Evolutionary conservation across 2,113 vertebrate genomes (phyloP), one percentile per base, ranked within the genome.

Genomic region (Poecilia latipinna): DNA sequence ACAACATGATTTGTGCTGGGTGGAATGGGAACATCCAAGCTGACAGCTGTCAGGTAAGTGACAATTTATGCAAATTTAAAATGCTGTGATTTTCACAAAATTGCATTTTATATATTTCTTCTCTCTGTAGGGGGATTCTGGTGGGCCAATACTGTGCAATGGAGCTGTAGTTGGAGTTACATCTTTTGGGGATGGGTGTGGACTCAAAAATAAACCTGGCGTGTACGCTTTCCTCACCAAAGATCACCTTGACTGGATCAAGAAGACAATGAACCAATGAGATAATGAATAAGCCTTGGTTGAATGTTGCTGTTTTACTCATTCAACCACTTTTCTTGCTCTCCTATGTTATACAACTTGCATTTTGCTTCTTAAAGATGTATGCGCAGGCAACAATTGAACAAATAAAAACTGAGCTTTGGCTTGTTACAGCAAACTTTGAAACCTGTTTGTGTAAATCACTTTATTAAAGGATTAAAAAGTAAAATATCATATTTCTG

Each of bases 71-170:
- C 37, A 11, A 11, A 32, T 0, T 3, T 7, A 26, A 19, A 66
- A 26, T 22, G 1, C 10, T 24, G 1, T 35, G 4, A 29, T n/a
- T 11, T 0, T 24, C 5, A 26, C 1, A 51, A 61, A 32, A 29
- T 67, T 67, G 26, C 37, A 17, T 4, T 3, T 72, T 0, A 1
- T 44, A 17, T 70, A 33, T 68, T 66, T 70, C 2, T 65, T 68
- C 1, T 72, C 24, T 51, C 61, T 62, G 8, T 22, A 94, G 93
- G 93, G 93, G 1, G 93, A 94, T 72, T 94, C 93, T 3, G 93
- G 93, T 31, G 93, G 93, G 0, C 93, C 93, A 0, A 84, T 94
- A 67, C 0, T 93, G 37, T 94, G 93, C 65, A 73, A 77, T 0
- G 60, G 64, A 4, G 63, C 0, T 1, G 72, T 93, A 0, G 73